Conservation (phyloP, 2,113 vertebrate genomes). For the Cardinalis cardinalis region DNA sequence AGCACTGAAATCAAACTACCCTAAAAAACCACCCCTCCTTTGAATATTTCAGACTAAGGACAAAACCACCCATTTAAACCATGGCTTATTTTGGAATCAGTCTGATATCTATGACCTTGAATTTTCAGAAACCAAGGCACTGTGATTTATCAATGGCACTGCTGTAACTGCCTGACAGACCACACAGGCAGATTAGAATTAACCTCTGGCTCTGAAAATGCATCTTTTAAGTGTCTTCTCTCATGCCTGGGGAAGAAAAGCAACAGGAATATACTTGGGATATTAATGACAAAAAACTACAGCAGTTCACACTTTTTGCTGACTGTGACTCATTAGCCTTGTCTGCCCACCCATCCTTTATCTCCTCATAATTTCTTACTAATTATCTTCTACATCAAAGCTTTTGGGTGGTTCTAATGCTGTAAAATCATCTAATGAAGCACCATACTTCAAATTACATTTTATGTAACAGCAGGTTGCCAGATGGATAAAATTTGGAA, state of each 20-base stretch:
- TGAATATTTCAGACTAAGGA: background rate
- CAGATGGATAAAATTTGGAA: background rate
- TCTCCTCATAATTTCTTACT: conserved; percentile 22
- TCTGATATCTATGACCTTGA: background rate
- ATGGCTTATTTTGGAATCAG: background rate
- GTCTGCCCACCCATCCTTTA: conserved; percentile 42
- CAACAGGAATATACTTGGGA: background rate
- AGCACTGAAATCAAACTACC: background rate
- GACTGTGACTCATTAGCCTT: conserved; percentile 23
- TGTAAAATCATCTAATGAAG: conserved; percentile 29
- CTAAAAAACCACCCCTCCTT: background rate
- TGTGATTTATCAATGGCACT: background rate
- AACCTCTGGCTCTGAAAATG: background rate
- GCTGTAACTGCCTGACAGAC: background rate
- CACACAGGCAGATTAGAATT: background rate
- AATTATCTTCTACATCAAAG: conserved; percentile 43
- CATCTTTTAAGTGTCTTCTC: background rate
- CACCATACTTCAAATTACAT: background rate
- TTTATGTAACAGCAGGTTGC: background rate
- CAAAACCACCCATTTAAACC: background rate
- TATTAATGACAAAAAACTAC: background rate
- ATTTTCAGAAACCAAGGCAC: background rate
- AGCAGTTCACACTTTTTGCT: background rate
- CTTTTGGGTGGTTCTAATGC: conserved; percentile 21
- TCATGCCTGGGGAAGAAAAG: background rate